phyloP scores from a whole-genome alignment of 1,140 invertebrate genomes.

The Drosophila santomea region DNA sequence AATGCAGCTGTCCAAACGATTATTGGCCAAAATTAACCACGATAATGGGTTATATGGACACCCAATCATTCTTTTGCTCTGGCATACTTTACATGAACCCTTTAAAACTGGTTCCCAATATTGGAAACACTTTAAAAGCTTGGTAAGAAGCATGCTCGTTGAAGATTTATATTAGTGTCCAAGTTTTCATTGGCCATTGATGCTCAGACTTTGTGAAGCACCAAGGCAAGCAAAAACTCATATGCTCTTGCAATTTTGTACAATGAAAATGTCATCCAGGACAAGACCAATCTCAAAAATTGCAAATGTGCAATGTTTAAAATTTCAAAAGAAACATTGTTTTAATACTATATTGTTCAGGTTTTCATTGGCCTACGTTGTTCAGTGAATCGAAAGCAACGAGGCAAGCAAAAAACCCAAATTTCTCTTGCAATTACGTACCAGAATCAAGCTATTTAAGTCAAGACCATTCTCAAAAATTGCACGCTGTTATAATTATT shows the following conservation, averaged over 20 bases:
- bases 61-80: conserved; percentile 73
- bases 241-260: conserved; percentile 76
- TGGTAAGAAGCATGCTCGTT: conserved; percentile 26
- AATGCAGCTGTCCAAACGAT: conserved; percentile 29
- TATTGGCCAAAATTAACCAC: conserved; percentile 67
- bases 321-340: neutral
- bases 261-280: conserved; percentile 53
- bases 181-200: conserved; percentile 80
- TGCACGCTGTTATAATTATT: neutral
- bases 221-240: conserved; percentile 82
- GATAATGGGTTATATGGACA: conserved; percentile 62
- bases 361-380: conserved; percentile 79
- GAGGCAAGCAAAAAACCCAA: conserved; percentile 82
- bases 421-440: conserved; percentile 75
- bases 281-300: conserved; percentile 48
- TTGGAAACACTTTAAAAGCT: conserved; percentile 38
- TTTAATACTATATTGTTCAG: conserved; percentile 47
- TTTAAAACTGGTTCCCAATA: conserved; percentile 29
- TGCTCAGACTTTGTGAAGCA: conserved; percentile 50
- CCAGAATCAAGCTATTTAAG: conserved; percentile 51
- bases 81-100: conserved; percentile 53
- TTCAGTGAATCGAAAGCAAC: conserved; percentile 49
- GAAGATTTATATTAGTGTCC: conserved; percentile 37
- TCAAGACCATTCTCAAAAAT: conserved; percentile 48
- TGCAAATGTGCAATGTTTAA: neutral